Evolutionary conservation across 2,888 invertebrate species (phyloP).

Genomic region (Papilio protenor): DNA sequence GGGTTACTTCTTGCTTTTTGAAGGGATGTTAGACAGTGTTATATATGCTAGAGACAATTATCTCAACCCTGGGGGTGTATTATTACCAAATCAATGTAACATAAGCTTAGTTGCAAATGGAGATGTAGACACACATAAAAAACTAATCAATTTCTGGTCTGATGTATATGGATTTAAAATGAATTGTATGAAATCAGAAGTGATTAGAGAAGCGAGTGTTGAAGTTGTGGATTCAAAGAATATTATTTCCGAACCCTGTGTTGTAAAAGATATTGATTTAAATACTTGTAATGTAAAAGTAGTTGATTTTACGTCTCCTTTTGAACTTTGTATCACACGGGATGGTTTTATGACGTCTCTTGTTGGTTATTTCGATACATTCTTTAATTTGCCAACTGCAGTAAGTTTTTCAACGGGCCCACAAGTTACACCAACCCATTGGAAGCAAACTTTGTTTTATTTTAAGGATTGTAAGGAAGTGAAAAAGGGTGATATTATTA

Average conservation of each 20-base stretch:
- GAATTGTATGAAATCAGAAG: constrained; percentile 94
- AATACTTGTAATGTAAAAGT: constrained; percentile 88
- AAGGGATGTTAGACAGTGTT: constrained; percentile 98
- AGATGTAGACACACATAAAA: constrained; percentile 89
- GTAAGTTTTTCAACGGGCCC: constrained; percentile 93
- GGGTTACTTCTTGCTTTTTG: constrained; percentile 98
- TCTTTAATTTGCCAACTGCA: constrained; percentile 88
- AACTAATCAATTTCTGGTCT: constrained; percentile 93
- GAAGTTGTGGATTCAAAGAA: constrained; percentile 81
- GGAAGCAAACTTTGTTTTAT: constrained; percentile 97
- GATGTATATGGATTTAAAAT: constrained; percentile 97
- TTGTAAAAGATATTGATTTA: constrained; percentile 90
- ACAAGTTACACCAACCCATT: constrained; percentile 90
- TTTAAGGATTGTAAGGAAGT: constrained; percentile 89
- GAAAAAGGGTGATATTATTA: constrained; percentile 85
- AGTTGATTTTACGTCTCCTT: constrained; percentile 89
- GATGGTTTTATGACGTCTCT: constrained; percentile 90
- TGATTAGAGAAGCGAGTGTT: constrained; percentile 88
- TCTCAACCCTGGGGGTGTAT: constrained; percentile 89
- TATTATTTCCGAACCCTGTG: constrained; percentile 87
- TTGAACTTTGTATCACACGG: constrained; percentile 86
- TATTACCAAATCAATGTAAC: constrained; percentile 94
- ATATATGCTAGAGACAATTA: constrained; percentile 94
- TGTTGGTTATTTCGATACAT: constrained; percentile 96
- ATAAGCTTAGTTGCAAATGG: constrained; percentile 92